Conservation (phyloP, 2,888 invertebrate species). For the Epiblema foenella region DNA sequence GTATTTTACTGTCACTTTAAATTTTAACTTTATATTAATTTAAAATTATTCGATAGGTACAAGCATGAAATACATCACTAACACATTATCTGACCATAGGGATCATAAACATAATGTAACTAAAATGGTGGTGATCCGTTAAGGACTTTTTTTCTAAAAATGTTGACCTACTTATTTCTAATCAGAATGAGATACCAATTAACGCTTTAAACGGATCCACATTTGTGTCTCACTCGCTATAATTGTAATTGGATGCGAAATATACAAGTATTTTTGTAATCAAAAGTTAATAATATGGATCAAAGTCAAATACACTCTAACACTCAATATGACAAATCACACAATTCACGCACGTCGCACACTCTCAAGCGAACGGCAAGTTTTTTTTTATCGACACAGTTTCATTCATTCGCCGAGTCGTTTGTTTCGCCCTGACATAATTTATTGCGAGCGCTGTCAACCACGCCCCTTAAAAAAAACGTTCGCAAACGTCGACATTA, state of each 20-base stretch:
- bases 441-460: constrained; percentile 63
- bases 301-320: background rate
- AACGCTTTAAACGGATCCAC: background rate
- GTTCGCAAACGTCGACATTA: constrained; percentile 52
- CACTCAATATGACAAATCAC: background rate
- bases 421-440: constrained; percentile 68
- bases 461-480: constrained; percentile 66
- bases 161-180: too few species aligned
- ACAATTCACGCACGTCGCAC: constrained; percentile 22
- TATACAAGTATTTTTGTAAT: too few species aligned
- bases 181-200: background rate
- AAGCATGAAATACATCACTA: too few species aligned
- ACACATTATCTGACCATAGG: too few species aligned
- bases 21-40: too few species aligned
- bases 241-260: background rate
- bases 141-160: too few species aligned
- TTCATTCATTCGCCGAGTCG: constrained; percentile 54
- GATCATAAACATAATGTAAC: too few species aligned
- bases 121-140: too few species aligned
- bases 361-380: constrained; percentile 18
- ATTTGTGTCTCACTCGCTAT: too few species aligned
- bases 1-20: too few species aligned
- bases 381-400: constrained; percentile 47
- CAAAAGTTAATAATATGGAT: too few species aligned
- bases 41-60: too few species aligned